Evolutionary conservation across 2,797 vertebrate genomes (phyloP), one percentile per base, ranked within the genome.

Genomic region (Craterocephalus amniculus): DNA sequence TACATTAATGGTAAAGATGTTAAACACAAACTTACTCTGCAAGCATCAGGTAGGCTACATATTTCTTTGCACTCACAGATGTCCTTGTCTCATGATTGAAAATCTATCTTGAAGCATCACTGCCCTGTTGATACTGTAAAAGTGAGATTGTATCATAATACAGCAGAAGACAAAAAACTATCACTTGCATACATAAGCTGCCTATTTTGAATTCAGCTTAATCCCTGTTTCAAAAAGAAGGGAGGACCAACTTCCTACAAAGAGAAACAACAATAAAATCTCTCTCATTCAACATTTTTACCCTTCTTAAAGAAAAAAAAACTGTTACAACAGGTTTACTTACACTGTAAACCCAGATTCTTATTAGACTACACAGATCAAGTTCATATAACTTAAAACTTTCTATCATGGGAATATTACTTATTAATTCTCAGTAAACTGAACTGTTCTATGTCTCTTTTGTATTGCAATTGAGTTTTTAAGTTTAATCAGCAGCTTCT

Each of bases 41-140:
- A 38, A 61, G 18, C 31, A 63, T 43, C 0, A 24, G 26, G 4
- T 45, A 10, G 11, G 6, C 29, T 54, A 12, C 8, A 10, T 64
- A 61, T 58, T 67, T 56, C 2, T 31, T 16, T 61, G 51, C 40
- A 74, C 89, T 85, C 78, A 88, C 88, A 86, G 59, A 40, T 77
- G 72, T 51, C 86, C 75, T 12, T 78, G 67, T 29, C 69, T 70
- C 58, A 49, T 76, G 69, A 48, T 1, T 59, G 78, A 67, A 67
- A 71, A 48, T 60, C 83, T 69, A 40, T 36, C 12, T 64, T 83
- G 69, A 24, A 76, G 66, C 14, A 74, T 29, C 13, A 74, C 26
- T 34, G 48, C 69, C 59, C 67, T 84, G 43, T 60, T 65, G 38
- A 80, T 49, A 72, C 74, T 76, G 43, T 48, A 20, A 51, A 35